Evolutionary conservation across 2,113 vertebrate species (phyloP).

Genomic region (Arenaria interpres): DNA sequence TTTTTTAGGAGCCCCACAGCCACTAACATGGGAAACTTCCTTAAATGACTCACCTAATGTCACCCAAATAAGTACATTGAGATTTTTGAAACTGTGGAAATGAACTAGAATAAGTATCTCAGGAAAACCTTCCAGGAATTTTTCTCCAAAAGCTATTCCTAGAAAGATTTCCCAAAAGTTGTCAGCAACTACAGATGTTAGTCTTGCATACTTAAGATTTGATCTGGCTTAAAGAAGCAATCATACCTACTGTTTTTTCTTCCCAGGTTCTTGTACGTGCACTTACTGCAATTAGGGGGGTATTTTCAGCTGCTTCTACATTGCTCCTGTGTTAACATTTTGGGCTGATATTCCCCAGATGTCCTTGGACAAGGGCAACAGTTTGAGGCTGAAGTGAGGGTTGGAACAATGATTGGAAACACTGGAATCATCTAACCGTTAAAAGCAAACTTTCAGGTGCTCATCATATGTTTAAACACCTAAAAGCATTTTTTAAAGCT

Average conservation of each 20-base stretch:
- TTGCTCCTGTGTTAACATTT: not conserved
- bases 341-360: not conserved
- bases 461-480: not conserved
- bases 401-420: not conserved
- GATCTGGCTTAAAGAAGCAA: not conserved
- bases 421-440: not conserved
- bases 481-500: not conserved
- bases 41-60: not conserved
- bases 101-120: not conserved
- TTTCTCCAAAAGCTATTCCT: not conserved
- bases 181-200: not conserved
- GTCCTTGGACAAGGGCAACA: not conserved
- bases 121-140: not conserved
- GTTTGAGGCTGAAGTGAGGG: not conserved
- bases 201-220: not conserved
- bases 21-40: not conserved
- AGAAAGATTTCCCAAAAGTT: not conserved
- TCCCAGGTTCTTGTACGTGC: not conserved
- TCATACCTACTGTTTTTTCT: not conserved
- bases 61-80: not conserved
- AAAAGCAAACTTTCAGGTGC: not conserved
- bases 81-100: not conserved
- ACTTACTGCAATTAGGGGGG: not conserved
- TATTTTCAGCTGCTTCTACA: not conserved
- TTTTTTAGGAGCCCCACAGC: not conserved